Evolutionary conservation across 2,113 vertebrate species (phyloP).

Genomic region (Malaclemys terrapin): DNA sequence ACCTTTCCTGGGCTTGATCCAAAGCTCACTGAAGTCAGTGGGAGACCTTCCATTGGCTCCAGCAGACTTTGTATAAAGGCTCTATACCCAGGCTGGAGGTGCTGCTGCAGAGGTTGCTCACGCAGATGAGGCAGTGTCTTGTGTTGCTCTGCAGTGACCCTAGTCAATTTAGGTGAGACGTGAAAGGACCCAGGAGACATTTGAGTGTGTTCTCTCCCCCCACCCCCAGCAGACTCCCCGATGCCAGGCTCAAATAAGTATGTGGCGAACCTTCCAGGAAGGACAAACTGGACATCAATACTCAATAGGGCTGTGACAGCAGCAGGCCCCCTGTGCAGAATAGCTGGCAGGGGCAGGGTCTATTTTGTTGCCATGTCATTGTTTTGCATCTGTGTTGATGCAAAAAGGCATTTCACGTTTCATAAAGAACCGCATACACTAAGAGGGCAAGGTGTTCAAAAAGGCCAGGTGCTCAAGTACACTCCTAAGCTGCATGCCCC

Average conservation of each 20-base stretch:
- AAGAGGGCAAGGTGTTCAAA: background rate
- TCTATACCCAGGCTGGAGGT: fast-evolving
- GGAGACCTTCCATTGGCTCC: background rate
- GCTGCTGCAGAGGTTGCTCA: background rate
- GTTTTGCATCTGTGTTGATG: background rate
- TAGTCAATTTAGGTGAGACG: background rate
- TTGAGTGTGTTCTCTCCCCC: fast-evolving
- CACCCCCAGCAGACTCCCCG: background rate
- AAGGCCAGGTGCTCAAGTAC: background rate
- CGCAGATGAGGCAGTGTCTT: background rate
- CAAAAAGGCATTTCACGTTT: background rate
- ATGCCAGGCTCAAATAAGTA: fast-evolving
- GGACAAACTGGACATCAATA: background rate
- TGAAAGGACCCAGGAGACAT: background rate
- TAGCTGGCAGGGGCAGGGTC: fast-evolving
- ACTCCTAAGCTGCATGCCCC: fast-evolving
- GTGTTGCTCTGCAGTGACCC: background rate
- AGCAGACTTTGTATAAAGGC: fast-evolving
- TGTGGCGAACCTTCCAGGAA: fast-evolving
- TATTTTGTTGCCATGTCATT: fast-evolving
- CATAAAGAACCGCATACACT: background rate
- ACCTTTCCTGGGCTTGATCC: background rate
- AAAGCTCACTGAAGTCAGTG: background rate
- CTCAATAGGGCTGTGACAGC: background rate
- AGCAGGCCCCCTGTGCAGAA: background rate